Evolutionary conservation across 2,888 invertebrate genomes (phyloP), one percentile per base, ranked within the genome.

Genomic region (Sinhomidia bicolor): DNA sequence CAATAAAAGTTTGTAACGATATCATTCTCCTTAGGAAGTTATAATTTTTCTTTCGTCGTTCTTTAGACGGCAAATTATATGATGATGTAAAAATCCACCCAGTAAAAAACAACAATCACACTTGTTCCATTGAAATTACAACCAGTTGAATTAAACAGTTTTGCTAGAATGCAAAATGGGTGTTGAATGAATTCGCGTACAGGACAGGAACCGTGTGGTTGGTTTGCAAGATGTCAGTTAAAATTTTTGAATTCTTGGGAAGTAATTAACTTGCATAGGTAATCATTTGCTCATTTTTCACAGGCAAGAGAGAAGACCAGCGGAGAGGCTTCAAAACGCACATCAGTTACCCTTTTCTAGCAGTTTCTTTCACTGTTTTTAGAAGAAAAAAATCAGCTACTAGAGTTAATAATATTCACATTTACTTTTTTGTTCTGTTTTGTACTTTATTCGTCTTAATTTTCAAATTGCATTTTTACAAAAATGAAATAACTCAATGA

Each of bases 1-100:
- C 62, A 62, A 62, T 57, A 62, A 20, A 57, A 57, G 17, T 20
- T 57, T 57, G 47, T 47, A 47, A 47, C 47, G n/a, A 36, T 36
- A 7, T 36, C 3, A 36, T 23, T 57, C 10, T 20, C 7, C 6
- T 57, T 36, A 68, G 7, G 12, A 36, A 32, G n/a, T 23, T 7
- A 44, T 44, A 36, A n/a, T n/a, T 71, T 44, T 44, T 44, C 3
- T 68, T 29, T 26, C 57, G 9, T 57, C 20, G 47, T 47, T 17
- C 12, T 32, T 68, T 36, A 0, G 36, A 68, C n/a, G 68, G 17
- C 17, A 68, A 17, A 68, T 26, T 17, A 26, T 12, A 47, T 26
- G 60, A 23, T 26, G 29, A 10, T 62, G 29, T 62, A 12, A 68
- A 68, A 68, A 36, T 36, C 68, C 68, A 68, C 68, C 62, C 62